Conservation (phyloP, 2,888 invertebrate genomes). For the Agonopterix arenella region DNA sequence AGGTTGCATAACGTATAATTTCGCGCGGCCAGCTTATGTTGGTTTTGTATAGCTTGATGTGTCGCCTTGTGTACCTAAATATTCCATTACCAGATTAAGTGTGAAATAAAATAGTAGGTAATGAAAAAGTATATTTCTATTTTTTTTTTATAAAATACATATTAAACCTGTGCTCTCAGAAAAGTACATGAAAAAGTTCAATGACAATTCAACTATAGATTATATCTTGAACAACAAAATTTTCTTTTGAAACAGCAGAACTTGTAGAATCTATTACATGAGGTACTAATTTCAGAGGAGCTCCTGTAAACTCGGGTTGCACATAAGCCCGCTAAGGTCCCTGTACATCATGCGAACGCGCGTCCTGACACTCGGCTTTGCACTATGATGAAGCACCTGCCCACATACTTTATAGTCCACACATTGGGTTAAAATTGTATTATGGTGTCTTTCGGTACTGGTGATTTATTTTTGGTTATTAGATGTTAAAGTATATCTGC, state of each 20-base stretch:
- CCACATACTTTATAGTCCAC: conserved; percentile 67
- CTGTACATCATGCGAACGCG: conserved; percentile 60
- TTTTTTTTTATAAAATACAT: too few relatives aligned
- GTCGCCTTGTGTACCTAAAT: too few relatives aligned
- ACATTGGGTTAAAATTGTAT: conserved; percentile 51
- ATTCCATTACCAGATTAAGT: too few relatives aligned
- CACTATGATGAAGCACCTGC: conserved; percentile 69
- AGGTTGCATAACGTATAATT: too few relatives aligned
- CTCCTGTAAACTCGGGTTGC: conserved; percentile 30
- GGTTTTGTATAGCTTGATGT: too few relatives aligned
- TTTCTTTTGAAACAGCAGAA: neutral
- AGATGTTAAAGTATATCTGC: conserved; percentile 7
- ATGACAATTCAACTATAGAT: neutral
- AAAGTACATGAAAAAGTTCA: too few relatives aligned
- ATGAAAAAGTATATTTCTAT: too few relatives aligned
- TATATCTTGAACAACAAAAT: neutral
- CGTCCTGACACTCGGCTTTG: conserved; percentile 64
- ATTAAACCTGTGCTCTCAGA: too few relatives aligned
- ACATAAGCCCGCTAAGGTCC: conserved; percentile 57
- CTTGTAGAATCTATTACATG: conserved; percentile 41
- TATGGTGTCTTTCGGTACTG: conserved; percentile 14
- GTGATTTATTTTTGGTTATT: neutral
- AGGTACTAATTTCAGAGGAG: conserved; percentile 50
- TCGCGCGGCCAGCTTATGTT: too few relatives aligned
- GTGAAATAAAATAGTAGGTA: too few relatives aligned